A percentile compares a stretch with the other conserved stretches of the same genome.
phyloP scores from a whole-genome alignment of 2,888 invertebrate genomes.

The Heliconius ismenius region DNA sequence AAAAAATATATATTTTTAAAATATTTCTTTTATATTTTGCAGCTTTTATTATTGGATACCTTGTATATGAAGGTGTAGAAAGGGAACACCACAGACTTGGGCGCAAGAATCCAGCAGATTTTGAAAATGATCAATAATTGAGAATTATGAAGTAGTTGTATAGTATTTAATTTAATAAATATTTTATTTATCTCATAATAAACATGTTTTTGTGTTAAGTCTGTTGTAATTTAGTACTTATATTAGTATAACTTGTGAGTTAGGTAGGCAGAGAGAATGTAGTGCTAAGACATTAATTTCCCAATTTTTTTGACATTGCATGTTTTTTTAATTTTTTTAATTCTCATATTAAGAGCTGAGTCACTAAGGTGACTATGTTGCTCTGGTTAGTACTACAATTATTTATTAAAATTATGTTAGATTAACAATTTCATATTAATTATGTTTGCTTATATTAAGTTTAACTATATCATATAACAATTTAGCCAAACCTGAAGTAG shows the following conservation, averaged over 20 bases:
- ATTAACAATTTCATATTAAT: too few relatives aligned
- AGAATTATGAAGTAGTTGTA: slow-evolving; percentile 24
- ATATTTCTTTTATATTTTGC: slow-evolving; percentile 55
- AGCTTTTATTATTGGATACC: slow-evolving; percentile 84
- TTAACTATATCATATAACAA: too few relatives aligned
- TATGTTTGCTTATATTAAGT: too few relatives aligned
- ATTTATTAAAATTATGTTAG: too few relatives aligned
- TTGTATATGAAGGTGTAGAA: slow-evolving; percentile 83
- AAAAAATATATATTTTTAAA: background rate
- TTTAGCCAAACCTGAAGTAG: too few relatives aligned
- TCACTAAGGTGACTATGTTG: too few relatives aligned
- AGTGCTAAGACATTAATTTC: background rate
- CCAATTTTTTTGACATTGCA: too few relatives aligned
- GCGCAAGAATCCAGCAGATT: slow-evolving; percentile 88
- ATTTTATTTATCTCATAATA: slow-evolving; percentile 21
- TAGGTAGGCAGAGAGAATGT: background rate
- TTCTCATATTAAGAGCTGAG: too few relatives aligned
- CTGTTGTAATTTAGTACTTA: background rate
- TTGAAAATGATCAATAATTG: slow-evolving; percentile 83
- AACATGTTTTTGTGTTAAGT: background rate
- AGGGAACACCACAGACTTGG: slow-evolving; percentile 77
- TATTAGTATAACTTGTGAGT: background rate
- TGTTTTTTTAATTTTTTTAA: too few relatives aligned
- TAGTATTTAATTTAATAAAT: slow-evolving; percentile 38
- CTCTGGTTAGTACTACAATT: too few relatives aligned